Base-by-base conservation (phyloP, 2,888 invertebrate genomes). In the Norana najaformis region DNA sequence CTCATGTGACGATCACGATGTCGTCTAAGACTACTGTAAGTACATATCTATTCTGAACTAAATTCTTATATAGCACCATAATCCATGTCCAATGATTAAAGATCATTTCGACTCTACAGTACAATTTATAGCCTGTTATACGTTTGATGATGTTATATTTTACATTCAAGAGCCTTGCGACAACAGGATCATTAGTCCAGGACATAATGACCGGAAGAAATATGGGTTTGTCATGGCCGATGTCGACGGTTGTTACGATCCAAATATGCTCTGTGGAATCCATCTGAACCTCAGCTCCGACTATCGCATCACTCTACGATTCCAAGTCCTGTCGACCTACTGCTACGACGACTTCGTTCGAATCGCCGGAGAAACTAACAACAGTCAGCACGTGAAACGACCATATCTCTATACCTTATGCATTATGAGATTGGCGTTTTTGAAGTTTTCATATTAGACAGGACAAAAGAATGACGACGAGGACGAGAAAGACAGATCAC, bases 11-110 rank as follows among this genome's bases (percentile, higher is more conserved):
- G 37, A 37, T 23, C 35, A 85, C 11, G 85, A 36, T 37, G 85
- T 34, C 35, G 85, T 85, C 34, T 85, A 85, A 34, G 85, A 85
- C 85, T 85, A 85, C 85, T 23, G 85, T 85, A 85, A 85, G 85
- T n/a, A 69, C 16, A n/a, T 30, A n/a, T 30, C n/a, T n/a, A 11
- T 69, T 30, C 69, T 8, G n/a, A n/a, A n/a, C n/a, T 0, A 69
- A 30, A 1, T 6, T 5, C 1, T 69, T n/a, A n/a, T n/a, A 69
- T n/a, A 30, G 3, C 69, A 11, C n/a, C 69, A 69, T 69, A 69
- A n/a, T 13, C 69, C n/a, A n/a, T n/a, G 14, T 11, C 11, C 69
- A 69, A 47, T 23, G 47, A 47, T 23, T 47, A 47, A 47, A 23
- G 23, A 23, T 23, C 47, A 23, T 47, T 23, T 47, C 20, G 23